Conservation (phyloP, 2,888 invertebrate genomes). For the Suillia variegata region DNA sequence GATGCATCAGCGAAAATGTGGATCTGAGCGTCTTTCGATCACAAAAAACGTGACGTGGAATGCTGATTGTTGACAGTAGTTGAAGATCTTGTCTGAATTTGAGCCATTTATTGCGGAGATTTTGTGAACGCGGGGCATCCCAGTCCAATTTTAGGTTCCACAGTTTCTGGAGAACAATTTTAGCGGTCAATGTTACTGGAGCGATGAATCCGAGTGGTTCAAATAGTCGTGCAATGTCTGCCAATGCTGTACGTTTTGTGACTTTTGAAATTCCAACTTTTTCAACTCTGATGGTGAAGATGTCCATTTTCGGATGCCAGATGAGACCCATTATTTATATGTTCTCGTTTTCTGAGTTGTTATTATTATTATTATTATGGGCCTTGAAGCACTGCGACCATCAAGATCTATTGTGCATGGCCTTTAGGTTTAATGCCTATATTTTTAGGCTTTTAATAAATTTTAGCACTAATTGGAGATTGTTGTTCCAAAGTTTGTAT, state of each 20-base stretch:
- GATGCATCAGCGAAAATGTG: conserved; percentile 27
- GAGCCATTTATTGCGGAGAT: not conserved
- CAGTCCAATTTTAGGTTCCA: not conserved
- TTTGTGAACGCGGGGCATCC: not conserved
- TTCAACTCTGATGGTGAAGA: not conserved
- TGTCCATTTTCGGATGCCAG: not conserved
- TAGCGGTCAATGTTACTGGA: not conserved
- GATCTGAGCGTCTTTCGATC: too few relatives aligned
- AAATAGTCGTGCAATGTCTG: not conserved
- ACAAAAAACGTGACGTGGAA: conserved; percentile 26
- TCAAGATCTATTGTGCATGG: too few relatives aligned
- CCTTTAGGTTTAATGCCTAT: too few relatives aligned
- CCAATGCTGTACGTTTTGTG: not conserved
- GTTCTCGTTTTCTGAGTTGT: not conserved
- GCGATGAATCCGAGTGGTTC: not conserved
- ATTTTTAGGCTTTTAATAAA: too few relatives aligned
- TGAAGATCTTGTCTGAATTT: not conserved
- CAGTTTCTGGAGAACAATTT: not conserved
- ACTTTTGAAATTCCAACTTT: not conserved
- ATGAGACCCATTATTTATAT: not conserved
- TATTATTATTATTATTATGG: too few relatives aligned
- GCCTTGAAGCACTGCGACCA: too few relatives aligned
- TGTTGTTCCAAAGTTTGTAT: too few relatives aligned
- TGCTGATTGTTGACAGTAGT: not conserved
- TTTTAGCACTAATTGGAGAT: too few relatives aligned